Evolutionary conservation across 2,797 vertebrate genomes (phyloP).

Genomic region (Lutjanus campechanus): DNA sequence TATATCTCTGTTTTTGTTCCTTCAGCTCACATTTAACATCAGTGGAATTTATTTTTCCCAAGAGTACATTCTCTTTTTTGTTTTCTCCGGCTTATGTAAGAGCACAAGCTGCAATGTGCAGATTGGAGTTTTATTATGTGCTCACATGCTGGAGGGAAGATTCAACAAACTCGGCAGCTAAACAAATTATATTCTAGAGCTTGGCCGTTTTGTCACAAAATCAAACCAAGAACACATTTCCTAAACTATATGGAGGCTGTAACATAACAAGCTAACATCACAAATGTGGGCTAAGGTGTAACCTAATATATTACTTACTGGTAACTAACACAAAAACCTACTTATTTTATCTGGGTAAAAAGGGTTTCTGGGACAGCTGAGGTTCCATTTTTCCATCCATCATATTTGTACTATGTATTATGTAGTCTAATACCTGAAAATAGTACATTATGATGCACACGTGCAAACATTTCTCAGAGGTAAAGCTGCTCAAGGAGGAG

Average conservation of each 20-base stretch:
- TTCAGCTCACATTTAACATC: slow-evolving; percentile 53
- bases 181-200: slow-evolving; percentile 48
- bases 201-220: slow-evolving; percentile 48
- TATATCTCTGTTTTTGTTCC: slow-evolving; percentile 51
- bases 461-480: slow-evolving; percentile 11
- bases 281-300: not conserved
- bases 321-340: not conserved
- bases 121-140: slow-evolving; percentile 67
- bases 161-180: slow-evolving; percentile 57
- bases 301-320: slow-evolving; percentile 2
- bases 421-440: not conserved
- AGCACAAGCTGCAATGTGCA: slow-evolving; percentile 66
- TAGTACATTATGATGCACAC: not conserved
- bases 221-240: slow-evolving; percentile 20
- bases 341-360: not conserved
- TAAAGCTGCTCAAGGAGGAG: slow-evolving; percentile 10
- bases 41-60: slow-evolving; percentile 52
- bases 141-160: slow-evolving; percentile 61
- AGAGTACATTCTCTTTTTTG: slow-evolving; percentile 52
- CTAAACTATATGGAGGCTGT: not conserved
- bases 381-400: not conserved
- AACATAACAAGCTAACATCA: not conserved
- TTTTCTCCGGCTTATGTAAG: slow-evolving; percentile 73
- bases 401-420: not conserved
- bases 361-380: not conserved